A percentile compares a stretch with the other conserved stretches of the same genome.
Evolutionary conservation across 2,113 vertebrate genomes (phyloP).

Genomic region (Elaphurus davidianus): DNA sequence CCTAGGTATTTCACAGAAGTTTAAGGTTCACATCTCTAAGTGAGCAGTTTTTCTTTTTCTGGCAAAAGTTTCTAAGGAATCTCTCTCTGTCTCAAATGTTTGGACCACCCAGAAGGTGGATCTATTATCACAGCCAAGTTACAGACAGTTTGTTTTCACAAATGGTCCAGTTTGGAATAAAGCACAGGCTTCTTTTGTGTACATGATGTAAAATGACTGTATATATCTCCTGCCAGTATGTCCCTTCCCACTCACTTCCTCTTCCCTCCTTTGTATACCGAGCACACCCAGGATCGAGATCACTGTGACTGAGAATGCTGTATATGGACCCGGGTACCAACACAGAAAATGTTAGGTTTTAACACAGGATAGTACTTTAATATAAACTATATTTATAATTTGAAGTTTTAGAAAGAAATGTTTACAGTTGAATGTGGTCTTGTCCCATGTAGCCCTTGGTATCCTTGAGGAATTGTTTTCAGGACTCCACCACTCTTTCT

Average conservation of each 20-base stretch:
- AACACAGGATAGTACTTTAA: not conserved
- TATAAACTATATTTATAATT: not conserved
- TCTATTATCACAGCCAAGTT: not conserved
- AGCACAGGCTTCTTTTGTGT: not conserved
- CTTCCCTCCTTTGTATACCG: not conserved
- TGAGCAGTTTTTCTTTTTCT: not conserved
- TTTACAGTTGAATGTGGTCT: not conserved
- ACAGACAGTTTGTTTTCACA: conserved; percentile 22
- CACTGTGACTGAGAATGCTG: not conserved
- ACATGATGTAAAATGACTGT: not conserved
- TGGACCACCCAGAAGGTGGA: not conserved
- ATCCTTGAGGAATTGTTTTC: not conserved
- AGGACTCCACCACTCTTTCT: not conserved
- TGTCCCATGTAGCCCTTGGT: not conserved
- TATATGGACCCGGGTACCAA: not conserved
- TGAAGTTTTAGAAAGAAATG: not conserved
- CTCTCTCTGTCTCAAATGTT: not conserved
- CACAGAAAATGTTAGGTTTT: not conserved
- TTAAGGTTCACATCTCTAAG: not conserved
- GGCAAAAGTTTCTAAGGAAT: not conserved
- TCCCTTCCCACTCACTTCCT: not conserved
- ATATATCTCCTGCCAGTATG: not conserved
- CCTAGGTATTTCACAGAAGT: not conserved
- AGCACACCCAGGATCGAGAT: not conserved
- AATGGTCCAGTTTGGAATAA: not conserved